Conservation (phyloP, 2,888 invertebrate species). For the Nephrotoma flavescens region DNA sequence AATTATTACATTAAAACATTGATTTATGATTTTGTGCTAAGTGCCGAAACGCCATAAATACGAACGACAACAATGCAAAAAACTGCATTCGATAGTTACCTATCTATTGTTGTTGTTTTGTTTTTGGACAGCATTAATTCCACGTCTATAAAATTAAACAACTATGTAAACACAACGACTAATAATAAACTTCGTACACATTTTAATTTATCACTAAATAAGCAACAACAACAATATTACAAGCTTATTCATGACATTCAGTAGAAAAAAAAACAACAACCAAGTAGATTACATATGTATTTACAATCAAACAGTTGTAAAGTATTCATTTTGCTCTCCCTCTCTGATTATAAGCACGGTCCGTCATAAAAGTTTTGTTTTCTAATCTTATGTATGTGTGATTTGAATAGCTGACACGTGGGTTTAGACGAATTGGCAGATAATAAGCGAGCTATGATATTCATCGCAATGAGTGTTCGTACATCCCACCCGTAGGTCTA, state of each 20-base stretch:
- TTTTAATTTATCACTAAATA: neutral
- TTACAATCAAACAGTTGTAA: neutral
- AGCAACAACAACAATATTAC: neutral
- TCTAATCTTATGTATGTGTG: neutral
- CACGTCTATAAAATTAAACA: neutral
- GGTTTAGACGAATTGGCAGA: neutral
- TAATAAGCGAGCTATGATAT: no score
- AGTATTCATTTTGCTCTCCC: neutral
- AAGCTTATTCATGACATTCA: neutral
- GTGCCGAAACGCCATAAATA: no score
- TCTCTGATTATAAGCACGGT: neutral
- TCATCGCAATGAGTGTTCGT: no score
- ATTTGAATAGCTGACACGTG: neutral
- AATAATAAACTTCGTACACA: neutral
- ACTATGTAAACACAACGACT: neutral
- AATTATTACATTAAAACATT: no score
- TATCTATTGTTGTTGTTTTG: no score
- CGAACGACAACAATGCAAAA: no score
- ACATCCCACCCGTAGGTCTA: no score
- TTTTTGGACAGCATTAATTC: neutral
- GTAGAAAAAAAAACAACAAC: neutral
- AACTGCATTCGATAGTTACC: no score
- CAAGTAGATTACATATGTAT: neutral
- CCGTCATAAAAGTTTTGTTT: neutral
- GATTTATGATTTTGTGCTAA: no score